Conservation (phyloP, 2,888 invertebrate species). For the Ptycholaimellus sp. region DNA sequence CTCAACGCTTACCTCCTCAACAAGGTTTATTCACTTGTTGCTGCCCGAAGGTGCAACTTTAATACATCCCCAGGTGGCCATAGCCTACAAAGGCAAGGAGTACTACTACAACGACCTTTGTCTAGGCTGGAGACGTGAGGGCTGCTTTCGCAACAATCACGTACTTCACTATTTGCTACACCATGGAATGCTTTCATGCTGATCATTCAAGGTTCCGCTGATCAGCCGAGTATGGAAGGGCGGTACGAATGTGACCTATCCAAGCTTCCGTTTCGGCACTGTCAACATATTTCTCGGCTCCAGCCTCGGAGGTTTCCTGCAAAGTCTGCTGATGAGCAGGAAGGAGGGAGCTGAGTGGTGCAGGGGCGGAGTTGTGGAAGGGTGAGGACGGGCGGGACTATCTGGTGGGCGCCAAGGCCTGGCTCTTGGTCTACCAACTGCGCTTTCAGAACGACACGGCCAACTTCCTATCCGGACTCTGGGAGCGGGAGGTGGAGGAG, state of each 20-base stretch:
- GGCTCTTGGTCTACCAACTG: slow-evolving; percentile 18
- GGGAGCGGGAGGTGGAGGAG: slow-evolving; percentile 9
- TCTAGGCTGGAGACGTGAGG: slow-evolving; percentile 10
- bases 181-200: too few relatives aligned
- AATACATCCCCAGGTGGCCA: too few relatives aligned
- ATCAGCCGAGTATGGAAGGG: slow-evolving; percentile 12
- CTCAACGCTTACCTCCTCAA: slow-evolving; percentile 14
- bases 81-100: too few relatives aligned
- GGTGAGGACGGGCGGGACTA: slow-evolving; percentile 10
- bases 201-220: too few relatives aligned
- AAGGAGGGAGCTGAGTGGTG: too few relatives aligned
- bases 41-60: too few relatives aligned
- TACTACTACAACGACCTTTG: slow-evolving; percentile 14
- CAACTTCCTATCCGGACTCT: slow-evolving; percentile 13
- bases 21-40: slow-evolving; percentile 7
- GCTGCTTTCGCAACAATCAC: slow-evolving; percentile 13
- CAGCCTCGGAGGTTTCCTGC: background rate
- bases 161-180: too few relatives aligned
- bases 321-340: too few relatives aligned
- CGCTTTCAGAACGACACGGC: slow-evolving; percentile 13
- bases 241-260: slow-evolving; percentile 16
- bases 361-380: slow-evolving; percentile 8
- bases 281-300: background rate
- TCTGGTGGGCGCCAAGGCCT: slow-evolving; percentile 14
- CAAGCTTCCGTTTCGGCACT: slow-evolving; percentile 12